A percentile compares a stretch with the other conserved stretches of the same genome.
Evolutionary conservation across 2,888 invertebrate species (phyloP).

Genomic region (Hypolimnas misippus): DNA sequence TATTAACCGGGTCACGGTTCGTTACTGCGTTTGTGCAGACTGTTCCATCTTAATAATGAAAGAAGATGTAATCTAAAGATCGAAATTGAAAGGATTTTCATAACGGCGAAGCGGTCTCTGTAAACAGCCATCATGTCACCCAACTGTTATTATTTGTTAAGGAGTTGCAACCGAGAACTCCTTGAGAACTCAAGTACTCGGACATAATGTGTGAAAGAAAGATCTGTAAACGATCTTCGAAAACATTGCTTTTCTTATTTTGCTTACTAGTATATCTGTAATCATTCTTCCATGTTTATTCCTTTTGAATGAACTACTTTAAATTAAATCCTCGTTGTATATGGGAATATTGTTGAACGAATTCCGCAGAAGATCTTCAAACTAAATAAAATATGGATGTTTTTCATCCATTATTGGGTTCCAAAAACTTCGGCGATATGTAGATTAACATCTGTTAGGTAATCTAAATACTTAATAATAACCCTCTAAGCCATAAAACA

Average conservation of each 20-base stretch:
- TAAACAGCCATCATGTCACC: slow-evolving; percentile 16
- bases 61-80: slow-evolving; percentile 33
- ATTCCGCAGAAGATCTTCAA: too few relatives aligned
- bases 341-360: too few relatives aligned
- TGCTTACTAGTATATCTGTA: not conserved
- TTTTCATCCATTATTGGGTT: too few relatives aligned
- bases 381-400: too few relatives aligned
- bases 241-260: not conserved
- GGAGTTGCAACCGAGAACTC: slow-evolving; percentile 2
- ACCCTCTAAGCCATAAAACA: too few relatives aligned
- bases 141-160: slow-evolving; percentile 11
- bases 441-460: too few relatives aligned
- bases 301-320: not conserved
- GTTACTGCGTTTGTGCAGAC: slow-evolving; percentile 35
- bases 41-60: slow-evolving; percentile 27
- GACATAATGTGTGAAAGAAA: not conserved
- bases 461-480: too few relatives aligned
- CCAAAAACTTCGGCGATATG: too few relatives aligned
- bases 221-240: slow-evolving; percentile 13
- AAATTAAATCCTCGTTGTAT: too few relatives aligned
- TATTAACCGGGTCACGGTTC: slow-evolving; percentile 50
- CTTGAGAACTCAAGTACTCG: slow-evolving; percentile 17
- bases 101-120: slow-evolving; percentile 19
- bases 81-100: slow-evolving; percentile 16
- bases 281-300: not conserved